Conservation (phyloP, 1,140 invertebrate genomes). For the Micrasema longulum region DNA sequence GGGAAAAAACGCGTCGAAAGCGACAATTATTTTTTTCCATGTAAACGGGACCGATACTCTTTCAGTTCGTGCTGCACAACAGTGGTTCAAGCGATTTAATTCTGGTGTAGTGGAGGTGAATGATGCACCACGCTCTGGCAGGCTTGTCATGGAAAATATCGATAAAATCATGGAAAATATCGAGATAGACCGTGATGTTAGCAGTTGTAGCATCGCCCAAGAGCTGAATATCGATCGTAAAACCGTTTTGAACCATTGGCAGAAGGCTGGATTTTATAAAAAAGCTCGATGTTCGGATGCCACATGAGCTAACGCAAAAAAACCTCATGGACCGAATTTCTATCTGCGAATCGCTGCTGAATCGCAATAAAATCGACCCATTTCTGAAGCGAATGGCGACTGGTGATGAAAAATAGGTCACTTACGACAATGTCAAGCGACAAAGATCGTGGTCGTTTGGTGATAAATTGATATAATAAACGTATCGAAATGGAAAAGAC, state of each 20-base stretch:
- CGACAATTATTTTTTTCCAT: slow-evolving; percentile 12
- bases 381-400: neutral
- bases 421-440: too few species aligned
- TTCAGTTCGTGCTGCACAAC: slow-evolving; percentile 20
- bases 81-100: slow-evolving; percentile 4
- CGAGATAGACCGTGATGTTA: slow-evolving; percentile 16
- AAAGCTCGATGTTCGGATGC: too few species aligned
- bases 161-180: slow-evolving; percentile 26
- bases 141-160: slow-evolving; percentile 9
- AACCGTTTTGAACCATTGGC: too few species aligned
- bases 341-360: neutral
- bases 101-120: slow-evolving; percentile 22
- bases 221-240: too few species aligned
- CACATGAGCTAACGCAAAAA: too few species aligned
- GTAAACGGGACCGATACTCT: slow-evolving; percentile 20
- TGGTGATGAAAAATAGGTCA: too few species aligned
- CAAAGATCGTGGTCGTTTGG: too few species aligned
- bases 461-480: too few species aligned
- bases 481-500: too few species aligned
- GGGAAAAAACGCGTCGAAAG: too few species aligned
- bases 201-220: too few species aligned
- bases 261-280: too few species aligned
- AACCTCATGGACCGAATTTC: neutral
- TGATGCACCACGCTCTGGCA: slow-evolving; percentile 21
- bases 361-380: neutral